Evolutionary conservation across 2,888 invertebrate genomes (phyloP).

Genomic region (Metallyticus violacea): DNA sequence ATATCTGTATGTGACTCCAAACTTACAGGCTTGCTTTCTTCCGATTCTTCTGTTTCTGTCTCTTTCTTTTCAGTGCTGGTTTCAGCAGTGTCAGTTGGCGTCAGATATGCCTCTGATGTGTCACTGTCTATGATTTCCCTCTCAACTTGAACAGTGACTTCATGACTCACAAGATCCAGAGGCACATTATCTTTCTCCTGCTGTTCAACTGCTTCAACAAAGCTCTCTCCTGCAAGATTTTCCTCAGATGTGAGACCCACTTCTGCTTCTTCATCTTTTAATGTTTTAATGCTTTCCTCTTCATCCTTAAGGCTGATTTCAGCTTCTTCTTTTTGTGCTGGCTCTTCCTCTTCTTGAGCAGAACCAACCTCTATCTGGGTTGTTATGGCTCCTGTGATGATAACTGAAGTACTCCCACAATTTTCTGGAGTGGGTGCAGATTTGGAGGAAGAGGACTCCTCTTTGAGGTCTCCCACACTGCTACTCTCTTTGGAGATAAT

Average conservation of each 20-base stretch:
- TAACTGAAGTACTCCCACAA: background rate
- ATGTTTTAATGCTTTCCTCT: constrained; percentile 9
- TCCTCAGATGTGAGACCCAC: too few species aligned
- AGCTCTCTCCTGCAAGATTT: constrained; percentile 1
- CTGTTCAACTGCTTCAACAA: constrained; percentile 16
- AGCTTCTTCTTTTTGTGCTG: constrained; percentile 14
- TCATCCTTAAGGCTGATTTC: constrained; percentile 22
- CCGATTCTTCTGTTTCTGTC: constrained; percentile 40
- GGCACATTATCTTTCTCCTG: background rate
- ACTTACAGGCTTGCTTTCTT: constrained; percentile 37
- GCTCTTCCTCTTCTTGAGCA: constrained; percentile 30
- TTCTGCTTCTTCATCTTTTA: constrained; percentile 34
- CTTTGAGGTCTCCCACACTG: background rate
- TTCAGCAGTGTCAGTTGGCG: constrained; percentile 59
- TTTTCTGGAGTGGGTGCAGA: background rate
- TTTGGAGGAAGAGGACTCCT: background rate
- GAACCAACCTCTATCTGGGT: background rate
- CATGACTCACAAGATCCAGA: constrained; percentile 17
- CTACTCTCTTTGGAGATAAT: background rate
- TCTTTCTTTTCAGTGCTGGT: constrained; percentile 36
- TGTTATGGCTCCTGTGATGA: background rate
- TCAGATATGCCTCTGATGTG: constrained; percentile 65
- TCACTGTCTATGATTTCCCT: constrained; percentile 64
- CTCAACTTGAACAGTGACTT: constrained; percentile 44
- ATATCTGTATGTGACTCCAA: constrained; percentile 11